A percentile compares a stretch with the other conserved stretches of the same genome.
Evolutionary conservation across 2,888 invertebrate genomes (phyloP).

Genomic region (Trichopria drosophilae): DNA sequence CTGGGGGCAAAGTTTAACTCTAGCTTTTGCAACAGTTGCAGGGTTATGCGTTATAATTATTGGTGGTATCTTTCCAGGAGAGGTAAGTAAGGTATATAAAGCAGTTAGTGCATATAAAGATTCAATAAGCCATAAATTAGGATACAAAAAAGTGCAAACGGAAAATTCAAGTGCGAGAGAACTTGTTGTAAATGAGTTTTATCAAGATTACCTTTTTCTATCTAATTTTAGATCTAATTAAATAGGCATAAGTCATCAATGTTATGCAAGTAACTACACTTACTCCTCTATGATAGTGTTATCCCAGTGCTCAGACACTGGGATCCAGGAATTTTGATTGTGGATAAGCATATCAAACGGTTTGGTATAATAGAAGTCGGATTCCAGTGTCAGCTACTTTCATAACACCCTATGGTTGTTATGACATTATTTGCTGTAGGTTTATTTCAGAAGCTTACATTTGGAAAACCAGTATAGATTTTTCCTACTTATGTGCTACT

Average conservation of each 20-base stretch:
- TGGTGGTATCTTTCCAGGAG: conserved; percentile 24
- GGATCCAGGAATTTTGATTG: too few relatives aligned
- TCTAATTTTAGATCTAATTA: conserved; percentile 25
- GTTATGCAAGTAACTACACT: too few relatives aligned
- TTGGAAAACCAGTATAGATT: conserved; percentile 14
- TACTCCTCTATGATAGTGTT: too few relatives aligned
- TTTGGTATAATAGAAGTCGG: too few relatives aligned
- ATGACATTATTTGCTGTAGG: too few relatives aligned
- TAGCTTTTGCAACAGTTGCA: conserved; percentile 25
- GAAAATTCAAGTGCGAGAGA: conserved; percentile 22
- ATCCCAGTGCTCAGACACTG: too few relatives aligned
- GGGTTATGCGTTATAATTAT: conserved; percentile 23
- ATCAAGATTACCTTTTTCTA: conserved; percentile 24
- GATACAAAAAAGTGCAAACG: conserved; percentile 26
- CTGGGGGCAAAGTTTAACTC: conserved; percentile 23
- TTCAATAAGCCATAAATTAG: conserved; percentile 26
- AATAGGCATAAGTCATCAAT: conserved; percentile 25
- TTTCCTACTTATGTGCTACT: conserved; percentile 14
- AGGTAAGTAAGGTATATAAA: conserved; percentile 24
- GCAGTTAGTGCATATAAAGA: conserved; percentile 24
- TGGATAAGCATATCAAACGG: too few relatives aligned
- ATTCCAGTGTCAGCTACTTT: too few relatives aligned
- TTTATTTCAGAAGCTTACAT: too few relatives aligned
- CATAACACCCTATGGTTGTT: too few relatives aligned
- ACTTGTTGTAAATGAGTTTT: conserved; percentile 26